Evolutionary conservation across 2,888 invertebrate species (phyloP).

Genomic region (Copidosoma aretas): DNA sequence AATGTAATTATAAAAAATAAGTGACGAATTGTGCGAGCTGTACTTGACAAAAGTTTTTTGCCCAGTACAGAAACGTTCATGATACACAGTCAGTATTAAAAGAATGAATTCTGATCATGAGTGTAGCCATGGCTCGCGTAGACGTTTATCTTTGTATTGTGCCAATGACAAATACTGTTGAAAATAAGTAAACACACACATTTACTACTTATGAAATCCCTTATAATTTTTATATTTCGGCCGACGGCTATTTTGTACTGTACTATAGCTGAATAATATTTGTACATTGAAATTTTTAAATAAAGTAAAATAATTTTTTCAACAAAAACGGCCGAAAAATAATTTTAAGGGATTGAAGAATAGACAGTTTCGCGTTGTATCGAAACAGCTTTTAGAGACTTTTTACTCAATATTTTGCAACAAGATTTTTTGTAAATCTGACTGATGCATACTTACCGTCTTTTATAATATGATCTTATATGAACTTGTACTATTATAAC

Average conservation of each 20-base stretch:
- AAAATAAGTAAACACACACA: slow-evolving; percentile 28
- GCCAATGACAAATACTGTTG: slow-evolving; percentile 38
- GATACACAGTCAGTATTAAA: slow-evolving; percentile 40
- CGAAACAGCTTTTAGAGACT: slow-evolving; percentile 30
- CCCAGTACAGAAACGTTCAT: slow-evolving; percentile 36
- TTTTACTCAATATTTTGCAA: slow-evolving; percentile 33
- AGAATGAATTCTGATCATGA: slow-evolving; percentile 33
- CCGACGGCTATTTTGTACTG: too few species aligned
- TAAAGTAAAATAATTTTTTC: slow-evolving; percentile 21
- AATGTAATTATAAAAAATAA: slow-evolving; percentile 34
- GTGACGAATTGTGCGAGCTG: slow-evolving; percentile 37
- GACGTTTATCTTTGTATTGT: slow-evolving; percentile 40
- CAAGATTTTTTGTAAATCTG: slow-evolving; percentile 23
- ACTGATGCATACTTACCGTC: slow-evolving; percentile 22
- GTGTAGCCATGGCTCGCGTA: slow-evolving; percentile 33
- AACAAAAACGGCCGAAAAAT: slow-evolving; percentile 31
- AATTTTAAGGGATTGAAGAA: slow-evolving; percentile 21
- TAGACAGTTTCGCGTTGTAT: slow-evolving; percentile 38
- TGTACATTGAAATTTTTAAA: slow-evolving; percentile 22
- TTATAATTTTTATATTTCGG: slow-evolving; percentile 17
- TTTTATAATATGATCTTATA: slow-evolving; percentile 34
- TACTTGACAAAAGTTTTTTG: slow-evolving; percentile 37
- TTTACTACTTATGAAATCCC: slow-evolving; percentile 36
- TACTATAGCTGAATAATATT: slow-evolving; percentile 31
- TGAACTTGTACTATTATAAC: slow-evolving; percentile 18